Evolutionary conservation across 1,140 invertebrate species (phyloP).

Genomic region (Whitmania pigra): DNA sequence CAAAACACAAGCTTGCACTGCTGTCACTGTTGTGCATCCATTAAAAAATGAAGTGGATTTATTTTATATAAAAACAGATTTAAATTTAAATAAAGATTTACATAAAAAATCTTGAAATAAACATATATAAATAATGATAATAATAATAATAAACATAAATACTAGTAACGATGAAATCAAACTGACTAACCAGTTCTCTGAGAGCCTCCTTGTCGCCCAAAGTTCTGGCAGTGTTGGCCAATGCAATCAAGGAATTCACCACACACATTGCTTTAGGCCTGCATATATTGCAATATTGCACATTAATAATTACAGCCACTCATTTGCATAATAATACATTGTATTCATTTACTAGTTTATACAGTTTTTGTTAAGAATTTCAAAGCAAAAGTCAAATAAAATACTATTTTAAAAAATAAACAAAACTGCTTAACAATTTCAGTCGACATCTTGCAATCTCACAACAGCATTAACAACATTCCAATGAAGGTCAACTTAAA

Average conservation of each 20-base stretch:
- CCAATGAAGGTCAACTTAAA: background rate
- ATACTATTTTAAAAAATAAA: no score
- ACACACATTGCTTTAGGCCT: background rate
- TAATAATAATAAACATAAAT: background rate
- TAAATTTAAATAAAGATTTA: no score
- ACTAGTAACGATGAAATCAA: background rate
- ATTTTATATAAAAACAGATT: no score
- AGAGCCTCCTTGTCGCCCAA: background rate
- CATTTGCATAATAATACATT: no score
- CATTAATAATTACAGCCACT: no score
- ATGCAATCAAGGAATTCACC: background rate
- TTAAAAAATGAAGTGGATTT: no score
- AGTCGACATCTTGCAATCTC: background rate
- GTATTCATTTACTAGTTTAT: no score
- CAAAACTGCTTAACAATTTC: no score
- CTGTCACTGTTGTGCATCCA: no score
- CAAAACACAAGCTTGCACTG: background rate
- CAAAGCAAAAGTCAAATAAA: background rate
- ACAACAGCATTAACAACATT: background rate
- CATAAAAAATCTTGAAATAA: background rate
- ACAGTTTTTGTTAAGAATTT: background rate
- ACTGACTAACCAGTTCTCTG: background rate
- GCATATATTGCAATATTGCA: no score
- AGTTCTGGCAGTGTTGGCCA: background rate
- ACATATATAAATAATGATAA: background rate